A percentile compares a stretch with the other conserved stretches of the same genome.
These are phyloP conservation scores for Caenorhabditis virilis DNA, from an alignment of 2,888 invertebrate species.

Conservation along the genomic window DNA sequence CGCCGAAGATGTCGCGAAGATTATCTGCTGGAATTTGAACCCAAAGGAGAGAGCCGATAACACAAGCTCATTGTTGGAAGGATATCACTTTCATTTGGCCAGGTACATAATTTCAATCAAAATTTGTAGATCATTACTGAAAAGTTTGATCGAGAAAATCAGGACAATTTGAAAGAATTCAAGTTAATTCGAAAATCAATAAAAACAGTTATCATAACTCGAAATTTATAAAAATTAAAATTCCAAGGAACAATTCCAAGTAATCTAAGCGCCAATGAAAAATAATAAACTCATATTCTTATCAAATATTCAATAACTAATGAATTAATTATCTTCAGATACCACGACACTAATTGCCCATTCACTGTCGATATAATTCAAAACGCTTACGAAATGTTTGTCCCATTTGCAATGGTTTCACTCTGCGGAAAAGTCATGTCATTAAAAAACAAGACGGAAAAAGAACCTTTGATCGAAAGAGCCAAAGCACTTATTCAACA, in stretches of 20 bases:
- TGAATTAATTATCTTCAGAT: conserved; percentile 14
- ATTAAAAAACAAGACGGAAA: conserved; percentile 39
- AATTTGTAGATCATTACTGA: neutral
- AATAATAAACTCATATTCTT: too few relatives aligned
- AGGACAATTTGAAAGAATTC: too few relatives aligned
- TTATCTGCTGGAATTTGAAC: conserved; percentile 63
- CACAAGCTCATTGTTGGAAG: conserved; percentile 41
- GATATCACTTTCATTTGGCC: conserved; percentile 44
- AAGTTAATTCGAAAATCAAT: too few relatives aligned
- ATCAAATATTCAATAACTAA: too few relatives aligned
- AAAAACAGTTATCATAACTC: too few relatives aligned
- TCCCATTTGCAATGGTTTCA: conserved; percentile 51
- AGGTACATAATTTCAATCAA: conserved; percentile 7
- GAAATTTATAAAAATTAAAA: too few relatives aligned
- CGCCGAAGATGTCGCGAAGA: conserved; percentile 65
- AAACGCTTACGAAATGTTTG: conserved; percentile 42
- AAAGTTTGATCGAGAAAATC: neutral
- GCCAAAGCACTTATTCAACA: conserved; percentile 46
- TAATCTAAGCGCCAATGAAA: too few relatives aligned
- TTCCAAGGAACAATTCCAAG: too few relatives aligned
- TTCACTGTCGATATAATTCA: conserved; percentile 43
- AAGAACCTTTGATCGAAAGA: conserved; percentile 46
- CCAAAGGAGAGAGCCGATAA: conserved; percentile 41
- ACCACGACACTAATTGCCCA: conserved; percentile 34
- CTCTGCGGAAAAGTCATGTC: conserved; percentile 47